Conservation (phyloP, 2,888 invertebrate genomes). For the Pyrochroa serraticornis region DNA sequence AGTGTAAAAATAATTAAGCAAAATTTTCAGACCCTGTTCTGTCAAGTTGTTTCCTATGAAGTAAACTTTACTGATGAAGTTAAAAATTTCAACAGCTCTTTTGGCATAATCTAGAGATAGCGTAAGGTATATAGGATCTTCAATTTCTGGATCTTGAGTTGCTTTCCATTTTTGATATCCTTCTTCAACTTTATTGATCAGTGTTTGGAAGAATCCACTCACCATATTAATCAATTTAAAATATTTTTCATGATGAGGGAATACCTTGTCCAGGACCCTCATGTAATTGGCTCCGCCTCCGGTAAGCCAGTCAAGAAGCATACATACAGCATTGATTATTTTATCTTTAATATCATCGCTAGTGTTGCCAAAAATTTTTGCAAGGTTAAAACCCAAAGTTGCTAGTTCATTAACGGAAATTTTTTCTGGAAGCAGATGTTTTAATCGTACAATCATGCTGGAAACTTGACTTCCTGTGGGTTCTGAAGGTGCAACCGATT, state of each 20-base stretch:
- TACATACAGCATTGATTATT: slow-evolving; percentile 26
- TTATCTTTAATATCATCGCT: slow-evolving; percentile 25
- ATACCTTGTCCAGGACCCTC: not conserved
- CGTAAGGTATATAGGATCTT: slow-evolving; percentile 28
- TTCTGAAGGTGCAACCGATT: not conserved
- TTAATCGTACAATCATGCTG: slow-evolving; percentile 7
- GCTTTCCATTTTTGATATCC: slow-evolving; percentile 32
- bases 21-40: slow-evolving; percentile 30
- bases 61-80: slow-evolving; percentile 25
- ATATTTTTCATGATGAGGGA: slow-evolving; percentile 1
- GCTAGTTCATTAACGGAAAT: slow-evolving; percentile 2
- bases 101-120: slow-evolving; percentile 28
- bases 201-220: slow-evolving; percentile 33
- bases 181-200: slow-evolving; percentile 30
- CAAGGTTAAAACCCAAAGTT: not conserved
- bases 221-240: slow-evolving; percentile 11
- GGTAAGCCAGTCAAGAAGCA: not conserved
- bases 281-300: not conserved
- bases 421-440: not conserved
- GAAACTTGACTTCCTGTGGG: slow-evolving; percentile 8
- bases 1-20: slow-evolving; percentile 36
- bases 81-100: slow-evolving; percentile 31
- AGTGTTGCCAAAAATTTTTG: slow-evolving; percentile 27
- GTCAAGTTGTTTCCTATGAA: slow-evolving; percentile 28
- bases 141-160: slow-evolving; percentile 29